These are phyloP conservation scores for Corvus hawaiiensis DNA, from an alignment of 2,113 vertebrate species.

Conservation along the genomic window DNA sequence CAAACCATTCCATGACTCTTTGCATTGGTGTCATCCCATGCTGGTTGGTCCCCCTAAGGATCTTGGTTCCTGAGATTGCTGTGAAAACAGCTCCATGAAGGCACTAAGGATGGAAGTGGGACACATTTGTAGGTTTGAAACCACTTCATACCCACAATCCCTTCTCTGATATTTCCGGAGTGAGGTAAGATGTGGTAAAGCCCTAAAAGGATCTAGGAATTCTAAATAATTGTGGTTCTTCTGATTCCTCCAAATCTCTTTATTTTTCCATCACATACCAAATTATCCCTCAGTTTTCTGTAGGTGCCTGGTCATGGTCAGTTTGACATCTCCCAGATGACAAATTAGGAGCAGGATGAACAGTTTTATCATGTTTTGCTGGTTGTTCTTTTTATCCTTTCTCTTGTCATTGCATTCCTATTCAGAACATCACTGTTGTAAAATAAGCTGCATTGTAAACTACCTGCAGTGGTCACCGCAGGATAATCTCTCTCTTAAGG, in stretches of 20 bases:
- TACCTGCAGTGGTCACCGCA: neutral
- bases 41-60: neutral
- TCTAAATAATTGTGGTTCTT: neutral
- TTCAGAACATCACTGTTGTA: neutral
- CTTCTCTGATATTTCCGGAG: neutral
- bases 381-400: neutral
- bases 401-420: neutral
- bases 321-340: neutral
- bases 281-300: neutral
- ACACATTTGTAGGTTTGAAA: neutral
- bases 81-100: neutral
- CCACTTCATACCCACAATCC: neutral
- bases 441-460: neutral
- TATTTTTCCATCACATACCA: neutral
- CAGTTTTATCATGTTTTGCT: neutral
- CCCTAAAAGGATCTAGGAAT: neutral
- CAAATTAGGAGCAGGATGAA: neutral
- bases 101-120: rapidly evolving
- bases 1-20: neutral
- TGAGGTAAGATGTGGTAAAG: neutral
- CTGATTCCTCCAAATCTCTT: neutral
- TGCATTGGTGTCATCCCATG: neutral
- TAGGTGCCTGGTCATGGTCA: neutral
- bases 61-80: neutral
- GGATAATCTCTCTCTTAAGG: neutral